These are phyloP conservation scores for Chamaedrilus cognettii DNA, from an alignment of 2,888 invertebrate genomes.

Conservation along the genomic window DNA sequence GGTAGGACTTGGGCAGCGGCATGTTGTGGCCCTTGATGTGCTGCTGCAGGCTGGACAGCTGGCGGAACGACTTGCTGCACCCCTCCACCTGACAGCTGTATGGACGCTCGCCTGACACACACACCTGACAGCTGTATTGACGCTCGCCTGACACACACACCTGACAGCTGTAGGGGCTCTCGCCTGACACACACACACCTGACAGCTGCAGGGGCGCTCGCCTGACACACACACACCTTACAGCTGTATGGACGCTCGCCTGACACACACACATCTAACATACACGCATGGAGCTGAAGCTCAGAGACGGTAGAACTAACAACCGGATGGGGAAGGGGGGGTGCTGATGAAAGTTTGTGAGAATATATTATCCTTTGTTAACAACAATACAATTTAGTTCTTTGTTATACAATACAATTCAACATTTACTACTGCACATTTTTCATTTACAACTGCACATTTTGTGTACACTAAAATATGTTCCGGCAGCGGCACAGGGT, in stretches of 20 bases:
- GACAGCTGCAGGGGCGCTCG: conserved; percentile 91
- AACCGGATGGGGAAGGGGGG: too few relatives aligned
- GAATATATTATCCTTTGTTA: too few relatives aligned
- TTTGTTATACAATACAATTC: too few relatives aligned
- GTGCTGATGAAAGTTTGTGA: too few relatives aligned
- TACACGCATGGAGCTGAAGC: background rate
- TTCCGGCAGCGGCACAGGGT: too few relatives aligned
- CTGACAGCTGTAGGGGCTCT: conserved; percentile 99
- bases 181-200: conserved; percentile 98
- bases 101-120: conserved; percentile 82
- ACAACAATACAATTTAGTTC: too few relatives aligned
- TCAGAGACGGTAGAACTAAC: too few relatives aligned
- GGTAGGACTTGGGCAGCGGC: conserved; percentile 28
- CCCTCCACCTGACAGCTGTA: conserved; percentile 80
- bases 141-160: too few relatives aligned
- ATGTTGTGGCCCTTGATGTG: conserved; percentile 99
- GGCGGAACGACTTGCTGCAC: conserved; percentile 75
- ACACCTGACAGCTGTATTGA: too few relatives aligned
- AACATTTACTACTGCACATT: too few relatives aligned
- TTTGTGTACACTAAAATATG: too few relatives aligned
- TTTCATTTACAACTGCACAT: too few relatives aligned
- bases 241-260: conserved; percentile 98
- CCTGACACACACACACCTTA: conserved; percentile 63
- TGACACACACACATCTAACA: conserved; percentile 56
- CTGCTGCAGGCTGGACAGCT: conserved; percentile 98